Evolutionary conservation across 2,113 vertebrate genomes (phyloP), one percentile per base, ranked within the genome.

Genomic region (Oryzias curvinotus): DNA sequence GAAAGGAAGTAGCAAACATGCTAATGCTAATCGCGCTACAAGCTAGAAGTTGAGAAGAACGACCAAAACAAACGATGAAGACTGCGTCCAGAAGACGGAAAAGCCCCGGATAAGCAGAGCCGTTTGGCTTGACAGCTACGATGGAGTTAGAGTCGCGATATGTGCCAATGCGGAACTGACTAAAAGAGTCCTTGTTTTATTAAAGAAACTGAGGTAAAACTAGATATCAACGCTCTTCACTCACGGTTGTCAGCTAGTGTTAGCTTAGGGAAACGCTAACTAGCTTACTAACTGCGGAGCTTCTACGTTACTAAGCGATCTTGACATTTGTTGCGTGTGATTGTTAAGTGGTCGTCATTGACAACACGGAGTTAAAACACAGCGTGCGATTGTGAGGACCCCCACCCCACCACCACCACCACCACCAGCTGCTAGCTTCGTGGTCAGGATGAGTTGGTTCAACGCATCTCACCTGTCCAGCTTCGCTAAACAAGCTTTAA

Each of bases 401-500:
- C 36, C 36, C 26, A 7, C n/a, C n/a, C n/a, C n/a, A n/a, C n/a
- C 5, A 2, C 30, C 7, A 7, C 30, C 7, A 1, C 30, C 30
- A 36, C 6, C 1, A 7, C 8, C 10, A 3, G 47, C 65, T 44
- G 70, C 52, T 58, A 53, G 54, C 67, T 19, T 19, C 2, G 14
- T 6, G 43, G 28, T 26, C 53, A 61, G 70, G 13, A 98, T 98
- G 97, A 99, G 96, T 82, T 99, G 97, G 97, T 98, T 99, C 79
- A 98, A 98, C 87, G 89, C 97, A n/a, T 95, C 96, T 44, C 96
- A 99, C 63, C 87, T 99, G 47, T 99, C 97, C 56, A 98, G 90
- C 83, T 99, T 99, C 74, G 96, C 96, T 53, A 99, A 99, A 87
- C 97, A 99, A 92, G 97, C 97, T 68, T 90, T 99, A 79, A 96